Evolutionary conservation across 2,113 vertebrate genomes (phyloP).

Genomic region (Cryptoleucopteryx plumbea): DNA sequence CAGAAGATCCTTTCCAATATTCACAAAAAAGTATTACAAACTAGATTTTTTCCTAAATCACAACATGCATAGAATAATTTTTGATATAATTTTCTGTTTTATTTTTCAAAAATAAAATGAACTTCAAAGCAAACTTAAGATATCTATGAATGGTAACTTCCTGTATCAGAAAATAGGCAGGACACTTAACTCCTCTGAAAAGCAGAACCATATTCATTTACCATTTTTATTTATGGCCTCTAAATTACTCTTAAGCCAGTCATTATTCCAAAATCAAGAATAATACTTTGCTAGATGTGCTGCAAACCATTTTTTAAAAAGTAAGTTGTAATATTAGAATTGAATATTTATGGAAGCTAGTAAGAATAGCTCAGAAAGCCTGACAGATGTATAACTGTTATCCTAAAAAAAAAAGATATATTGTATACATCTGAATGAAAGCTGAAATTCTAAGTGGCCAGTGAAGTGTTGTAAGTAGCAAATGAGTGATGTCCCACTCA

Average conservation of each 20-base stretch:
- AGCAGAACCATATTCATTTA: not conserved
- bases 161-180: not conserved
- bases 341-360: constrained; percentile 4
- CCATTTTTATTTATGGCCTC: not conserved
- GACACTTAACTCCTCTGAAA: not conserved
- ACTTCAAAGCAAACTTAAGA: not conserved
- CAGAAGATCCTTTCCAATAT: not conserved
- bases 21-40: not conserved
- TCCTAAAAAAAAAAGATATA: not conserved
- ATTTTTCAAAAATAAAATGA: not conserved
- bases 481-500: not conserved
- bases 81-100: not conserved
- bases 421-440: not conserved
- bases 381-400: not conserved
- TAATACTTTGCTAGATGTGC: not conserved
- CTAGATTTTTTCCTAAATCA: not conserved
- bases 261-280: not conserved
- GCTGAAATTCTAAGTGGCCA: not conserved
- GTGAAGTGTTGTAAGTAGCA: not conserved
- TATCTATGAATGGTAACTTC: not conserved
- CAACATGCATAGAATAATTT: not conserved
- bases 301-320: constrained; percentile 15
- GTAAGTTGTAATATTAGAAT: not conserved
- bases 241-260: not conserved
- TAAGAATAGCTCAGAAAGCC: constrained; percentile 6